Base-by-base conservation (phyloP, 2,888 invertebrate genomes). In the Caenorhabditis sp. region DNA sequence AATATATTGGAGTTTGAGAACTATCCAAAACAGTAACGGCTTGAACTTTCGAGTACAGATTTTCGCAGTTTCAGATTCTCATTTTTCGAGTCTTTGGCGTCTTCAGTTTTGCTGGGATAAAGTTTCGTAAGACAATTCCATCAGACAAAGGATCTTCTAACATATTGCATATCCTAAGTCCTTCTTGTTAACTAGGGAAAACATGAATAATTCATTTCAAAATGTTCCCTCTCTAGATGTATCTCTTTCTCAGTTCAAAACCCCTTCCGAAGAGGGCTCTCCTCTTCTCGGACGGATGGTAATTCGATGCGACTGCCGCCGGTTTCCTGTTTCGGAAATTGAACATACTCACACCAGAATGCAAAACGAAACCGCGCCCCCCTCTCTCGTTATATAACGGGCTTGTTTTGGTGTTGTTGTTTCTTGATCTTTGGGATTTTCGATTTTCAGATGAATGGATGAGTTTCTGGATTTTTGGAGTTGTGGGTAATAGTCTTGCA, bases 321-420 rank as follows among this genome's bases (percentile, higher is more conserved):
- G 76, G 76, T 76, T 76, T 76, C 76, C 76, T 69, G 76, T 76
- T 76, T 76, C 68, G 76, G 76, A 76, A 76, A 76, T 76, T 76
- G 76, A 76, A 76, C 76, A 76, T 68, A 76, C 76, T 76, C 68
- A 70, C 70, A 68, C 68, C 44, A 49, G 54, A 54, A 54, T 61
- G 59, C 24, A 47, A 35, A 49, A 73, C 24, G 61, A 73, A 63
- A 73, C 58, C 73, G 10, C 69, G 2, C 35, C 8, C n/a, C 28
- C 19, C n/a, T 22, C n/a, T 41, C 22, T 35, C 54, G 38, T 51
- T n/a, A n/a, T 35, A 35, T 35, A 8, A 35, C 31, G 31, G 31
- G 8, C 31, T 35, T 35, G 31, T n/a, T 35, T 35, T 35, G 31
- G 31, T 38, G 10, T 38, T 56, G 16, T 64, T 74, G 74, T 74